These are phyloP conservation scores for Panthera tigris DNA, from an alignment of 2,113 vertebrate species.

Conservation along the genomic window DNA sequence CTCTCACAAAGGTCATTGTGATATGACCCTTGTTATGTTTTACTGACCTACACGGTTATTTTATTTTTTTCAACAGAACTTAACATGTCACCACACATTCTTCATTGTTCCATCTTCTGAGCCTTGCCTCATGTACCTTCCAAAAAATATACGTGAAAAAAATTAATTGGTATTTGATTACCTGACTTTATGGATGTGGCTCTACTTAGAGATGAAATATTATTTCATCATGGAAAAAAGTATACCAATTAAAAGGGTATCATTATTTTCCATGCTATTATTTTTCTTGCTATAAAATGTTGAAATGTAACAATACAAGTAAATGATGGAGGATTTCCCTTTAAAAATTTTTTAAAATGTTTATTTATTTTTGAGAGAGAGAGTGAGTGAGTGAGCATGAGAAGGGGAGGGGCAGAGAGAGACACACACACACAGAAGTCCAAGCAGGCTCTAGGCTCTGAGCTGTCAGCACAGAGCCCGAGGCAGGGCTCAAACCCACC, in stretches of 20 bases:
- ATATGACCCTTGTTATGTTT: neutral
- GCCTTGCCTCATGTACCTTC: neutral
- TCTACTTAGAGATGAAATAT: neutral
- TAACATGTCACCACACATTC: neutral
- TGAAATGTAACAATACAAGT: neutral
- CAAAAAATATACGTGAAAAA: neutral
- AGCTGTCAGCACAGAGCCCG: no score
- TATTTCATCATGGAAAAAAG: neutral
- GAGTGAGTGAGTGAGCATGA: no score
- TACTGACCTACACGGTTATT: neutral
- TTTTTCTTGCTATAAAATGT: neutral
- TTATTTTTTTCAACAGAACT: neutral
- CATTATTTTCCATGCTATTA: neutral
- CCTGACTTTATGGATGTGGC: neutral
- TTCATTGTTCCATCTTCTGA: neutral
- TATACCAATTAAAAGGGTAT: neutral
- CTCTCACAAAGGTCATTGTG: neutral
- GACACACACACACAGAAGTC: no score
- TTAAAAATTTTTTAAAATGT: neutral
- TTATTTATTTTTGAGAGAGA: no score
- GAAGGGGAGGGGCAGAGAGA: no score
- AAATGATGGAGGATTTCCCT: neutral
- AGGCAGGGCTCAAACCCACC: no score
- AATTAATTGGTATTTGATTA: neutral
- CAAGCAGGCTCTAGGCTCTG: no score